Evolutionary conservation across 2,797 vertebrate genomes (phyloP), one percentile per base, ranked within the genome.

Genomic region (Tenualosa thibaudeaui): DNA sequence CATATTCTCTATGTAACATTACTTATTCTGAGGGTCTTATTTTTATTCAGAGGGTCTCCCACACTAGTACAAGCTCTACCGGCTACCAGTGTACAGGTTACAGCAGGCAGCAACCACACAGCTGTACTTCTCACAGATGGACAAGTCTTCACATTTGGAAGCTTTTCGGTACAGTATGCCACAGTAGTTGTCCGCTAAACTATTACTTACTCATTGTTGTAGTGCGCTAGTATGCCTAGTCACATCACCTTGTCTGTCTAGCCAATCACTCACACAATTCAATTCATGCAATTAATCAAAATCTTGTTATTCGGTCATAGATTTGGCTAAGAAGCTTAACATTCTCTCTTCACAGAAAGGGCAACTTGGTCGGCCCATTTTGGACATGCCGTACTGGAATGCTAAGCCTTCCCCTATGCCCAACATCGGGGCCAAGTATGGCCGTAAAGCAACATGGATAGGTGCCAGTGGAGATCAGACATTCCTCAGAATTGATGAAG

Each of bases 341-440:
- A 19, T 6, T 17, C 81, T 84, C 37, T 78, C 46, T 88, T 91
- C 82, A 22, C 91, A 99, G 98, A 99, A 99, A 96, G 98, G 98
- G 86, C 98, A 99, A 51, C 95, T 99, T 86, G 98, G 98, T 9
- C 95, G 98, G 53, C 98, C 98, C 62, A 99, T 99, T 93, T 92
- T 99, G 87, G 98, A 99, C 92, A 96, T 98, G 94, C 98, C 98
- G 65, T 99, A 99, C 89, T 99, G 98, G 98, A 99, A 99, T 87
- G 98, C 98, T 86, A 99, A 98, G 85, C 98, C 98, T 81, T 97
- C 97, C 71, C 95, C 98, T 3, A 99, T 99, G 98, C 98, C 98
- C 89, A 99, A 99, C 87, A 99, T 99, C 68, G 98, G 98, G 84
- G 97, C 98, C 89, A 99, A 97, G 89, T 99, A 98, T 0, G 98